Evolutionary conservation across 2,797 vertebrate species (phyloP).

Genomic region (Bryconaethiops microstoma): DNA sequence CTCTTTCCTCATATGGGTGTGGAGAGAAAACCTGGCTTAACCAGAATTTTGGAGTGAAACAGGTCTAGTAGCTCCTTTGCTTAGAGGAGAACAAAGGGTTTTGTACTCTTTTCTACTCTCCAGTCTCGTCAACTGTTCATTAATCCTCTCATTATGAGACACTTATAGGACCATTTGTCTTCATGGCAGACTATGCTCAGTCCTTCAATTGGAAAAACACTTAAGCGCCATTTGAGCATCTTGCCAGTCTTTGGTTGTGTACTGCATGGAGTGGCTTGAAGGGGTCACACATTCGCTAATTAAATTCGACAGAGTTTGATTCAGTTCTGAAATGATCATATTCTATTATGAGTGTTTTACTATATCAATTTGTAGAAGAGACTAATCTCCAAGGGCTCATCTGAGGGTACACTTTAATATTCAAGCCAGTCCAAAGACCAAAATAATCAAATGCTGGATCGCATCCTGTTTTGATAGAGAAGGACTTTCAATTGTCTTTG

Average conservation of each 20-base stretch:
- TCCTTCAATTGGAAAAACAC: constrained; percentile 35
- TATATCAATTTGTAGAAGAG: background rate
- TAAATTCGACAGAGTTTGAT: constrained; percentile 23
- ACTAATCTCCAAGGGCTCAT: background rate
- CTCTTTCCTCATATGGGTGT: background rate
- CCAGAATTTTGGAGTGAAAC: background rate
- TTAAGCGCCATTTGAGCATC: constrained; percentile 23
- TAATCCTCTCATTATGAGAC: constrained; percentile 75
- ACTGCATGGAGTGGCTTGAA: background rate
- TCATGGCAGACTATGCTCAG: constrained; percentile 47
- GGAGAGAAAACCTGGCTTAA: constrained; percentile 8
- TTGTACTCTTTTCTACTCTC: constrained; percentile 59
- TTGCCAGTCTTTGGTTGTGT: constrained; percentile 18
- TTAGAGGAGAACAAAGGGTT: constrained; percentile 25
- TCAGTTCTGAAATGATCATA: background rate
- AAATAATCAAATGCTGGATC: background rate
- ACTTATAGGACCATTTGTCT: constrained; percentile 61
- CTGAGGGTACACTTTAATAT: background rate
- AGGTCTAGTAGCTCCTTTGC: background rate
- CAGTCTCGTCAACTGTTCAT: constrained; percentile 59
- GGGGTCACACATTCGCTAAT: constrained; percentile 14
- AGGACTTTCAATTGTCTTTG: background rate
- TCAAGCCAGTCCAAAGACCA: background rate
- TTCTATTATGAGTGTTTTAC: background rate
- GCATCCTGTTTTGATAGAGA: background rate